Evolutionary conservation across 2,888 invertebrate genomes (phyloP).

Genomic region (Aethes cnicana): DNA sequence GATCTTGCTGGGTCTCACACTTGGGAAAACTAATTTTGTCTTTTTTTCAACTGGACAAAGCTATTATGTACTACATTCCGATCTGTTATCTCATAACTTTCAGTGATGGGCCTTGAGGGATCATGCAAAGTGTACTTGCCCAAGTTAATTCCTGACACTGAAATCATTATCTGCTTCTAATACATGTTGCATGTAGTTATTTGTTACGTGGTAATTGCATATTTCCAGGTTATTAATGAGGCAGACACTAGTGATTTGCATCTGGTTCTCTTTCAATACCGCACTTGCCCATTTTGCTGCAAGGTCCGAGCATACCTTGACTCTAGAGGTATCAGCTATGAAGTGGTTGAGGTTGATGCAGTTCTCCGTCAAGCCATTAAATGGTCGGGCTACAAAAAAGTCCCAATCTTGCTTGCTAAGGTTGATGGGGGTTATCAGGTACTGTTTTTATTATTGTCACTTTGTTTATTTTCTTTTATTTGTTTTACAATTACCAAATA

Average conservation of each 20-base stretch:
- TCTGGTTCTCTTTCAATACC: slow-evolving; percentile 96
- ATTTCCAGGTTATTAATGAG: slow-evolving; percentile 84
- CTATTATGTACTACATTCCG: too few species aligned
- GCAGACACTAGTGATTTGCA: slow-evolving; percentile 86
- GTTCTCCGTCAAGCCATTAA: slow-evolving; percentile 94
- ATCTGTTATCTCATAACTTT: too few species aligned
- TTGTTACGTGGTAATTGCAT: not conserved
- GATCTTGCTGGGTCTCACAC: too few species aligned
- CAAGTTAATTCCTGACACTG: too few species aligned
- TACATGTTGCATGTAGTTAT: not conserved
- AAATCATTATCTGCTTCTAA: too few species aligned
- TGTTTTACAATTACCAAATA: too few species aligned
- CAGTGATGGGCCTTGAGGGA: too few species aligned
- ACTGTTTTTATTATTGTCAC: too few species aligned
- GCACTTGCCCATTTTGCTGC: slow-evolving; percentile 98
- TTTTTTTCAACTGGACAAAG: too few species aligned
- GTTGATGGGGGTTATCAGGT: slow-evolving; percentile 88
- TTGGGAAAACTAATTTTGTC: too few species aligned
- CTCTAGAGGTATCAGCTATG: slow-evolving; percentile 95
- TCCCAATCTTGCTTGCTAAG: slow-evolving; percentile 93
- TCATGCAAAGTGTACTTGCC: too few species aligned
- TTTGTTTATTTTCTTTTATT: too few species aligned
- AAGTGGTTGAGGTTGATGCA: slow-evolving; percentile 98
- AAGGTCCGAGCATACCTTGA: slow-evolving; percentile 96
- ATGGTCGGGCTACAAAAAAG: slow-evolving; percentile 97